Evolutionary conservation across 2,888 invertebrate species (phyloP).

Genomic region (Tipula helvola): DNA sequence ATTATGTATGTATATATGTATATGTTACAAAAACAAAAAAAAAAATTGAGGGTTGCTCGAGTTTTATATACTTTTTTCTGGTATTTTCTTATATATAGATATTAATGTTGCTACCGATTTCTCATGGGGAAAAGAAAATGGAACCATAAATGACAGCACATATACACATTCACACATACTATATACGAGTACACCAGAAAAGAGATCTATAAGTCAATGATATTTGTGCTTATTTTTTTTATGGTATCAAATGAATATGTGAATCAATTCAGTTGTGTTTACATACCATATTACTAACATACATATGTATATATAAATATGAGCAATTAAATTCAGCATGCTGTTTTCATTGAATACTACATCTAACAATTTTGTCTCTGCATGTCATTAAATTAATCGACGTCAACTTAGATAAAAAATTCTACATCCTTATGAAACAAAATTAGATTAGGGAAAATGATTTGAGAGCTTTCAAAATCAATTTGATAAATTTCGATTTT

Average conservation of each 20-base stretch:
- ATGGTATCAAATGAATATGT: neutral
- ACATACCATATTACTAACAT: neutral
- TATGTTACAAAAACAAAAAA: neutral
- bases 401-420: neutral
- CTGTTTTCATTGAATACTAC: neutral
- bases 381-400: neutral
- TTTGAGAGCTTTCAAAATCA: neutral
- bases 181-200: neutral
- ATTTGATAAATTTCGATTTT: neutral
- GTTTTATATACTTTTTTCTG: neutral
- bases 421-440: neutral
- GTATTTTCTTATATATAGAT: neutral
- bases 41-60: neutral
- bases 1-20: no score
- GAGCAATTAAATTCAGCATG: neutral
- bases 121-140: neutral
- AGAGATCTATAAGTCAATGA: neutral
- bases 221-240: neutral
- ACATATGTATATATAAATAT: neutral
- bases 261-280: neutral
- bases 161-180: neutral
- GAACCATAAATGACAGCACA: neutral
- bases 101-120: neutral
- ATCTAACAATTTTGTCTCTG: neutral
- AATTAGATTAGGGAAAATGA: neutral